These are phyloP conservation scores for Cerastis rubricosa DNA, from an alignment of 2,888 invertebrate genomes.

Conservation along the genomic window DNA sequence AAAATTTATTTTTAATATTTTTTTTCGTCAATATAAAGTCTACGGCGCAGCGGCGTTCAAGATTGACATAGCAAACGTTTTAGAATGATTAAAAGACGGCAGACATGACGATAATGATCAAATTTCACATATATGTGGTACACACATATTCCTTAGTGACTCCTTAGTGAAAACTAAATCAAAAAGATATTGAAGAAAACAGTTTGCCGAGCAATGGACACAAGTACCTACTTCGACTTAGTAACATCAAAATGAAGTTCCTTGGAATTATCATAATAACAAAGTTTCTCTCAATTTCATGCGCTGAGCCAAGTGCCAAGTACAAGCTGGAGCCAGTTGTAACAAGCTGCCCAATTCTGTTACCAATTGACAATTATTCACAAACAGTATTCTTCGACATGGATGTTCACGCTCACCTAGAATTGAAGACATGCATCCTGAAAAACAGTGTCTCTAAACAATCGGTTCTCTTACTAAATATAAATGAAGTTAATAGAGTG, in stretches of 20 bases:
- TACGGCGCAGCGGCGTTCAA: not conserved
- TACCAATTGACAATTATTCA: constrained; percentile 33
- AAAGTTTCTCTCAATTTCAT: constrained; percentile 16
- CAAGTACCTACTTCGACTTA: not conserved
- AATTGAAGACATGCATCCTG: constrained; percentile 42
- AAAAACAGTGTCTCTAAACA: constrained; percentile 19
- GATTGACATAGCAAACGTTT: constrained; percentile 42
- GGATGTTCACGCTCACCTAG: not conserved
- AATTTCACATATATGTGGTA: not conserved
- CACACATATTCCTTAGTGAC: not conserved
- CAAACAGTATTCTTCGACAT: constrained; percentile 40
- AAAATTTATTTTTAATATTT: not conserved
- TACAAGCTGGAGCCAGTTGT: constrained; percentile 11
- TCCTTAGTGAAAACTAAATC: not conserved
- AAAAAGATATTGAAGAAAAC: constrained; percentile 2
- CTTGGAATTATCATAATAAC: not conserved
- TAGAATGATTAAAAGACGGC: constrained; percentile 25
- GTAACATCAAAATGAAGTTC: constrained; percentile 29
- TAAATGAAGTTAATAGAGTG: not conserved
- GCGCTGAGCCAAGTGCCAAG: not conserved
- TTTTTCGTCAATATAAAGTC: not conserved
- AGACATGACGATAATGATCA: constrained; percentile 18
- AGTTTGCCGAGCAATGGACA: not conserved
- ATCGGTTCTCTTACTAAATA: constrained; percentile 33
- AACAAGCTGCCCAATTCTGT: constrained; percentile 21